Base-by-base conservation (phyloP, 2,888 invertebrate species). In the Thecocarcelia acutangulata region DNA sequence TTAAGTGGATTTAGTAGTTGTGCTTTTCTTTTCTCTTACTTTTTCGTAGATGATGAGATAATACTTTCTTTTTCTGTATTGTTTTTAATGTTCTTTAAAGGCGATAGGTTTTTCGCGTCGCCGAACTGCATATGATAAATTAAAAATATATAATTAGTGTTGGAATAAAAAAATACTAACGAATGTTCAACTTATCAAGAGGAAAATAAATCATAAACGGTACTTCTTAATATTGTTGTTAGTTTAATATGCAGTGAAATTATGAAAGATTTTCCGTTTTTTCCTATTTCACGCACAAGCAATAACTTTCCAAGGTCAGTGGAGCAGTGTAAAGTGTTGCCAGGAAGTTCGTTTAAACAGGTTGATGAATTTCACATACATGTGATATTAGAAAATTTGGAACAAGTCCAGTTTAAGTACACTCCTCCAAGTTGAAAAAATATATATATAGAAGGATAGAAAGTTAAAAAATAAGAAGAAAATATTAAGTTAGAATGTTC, bases 221-320 rank as follows among this genome's bases (percentile, higher is more conserved):
- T 59, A 78, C 40, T 66, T 54, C 64, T 40, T 2, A 13, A 19
- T 33, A 24, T 46, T 56, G n/a, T 63, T 72, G 42, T 59, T 50
- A 44, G 11, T 52, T 21, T 44, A 21, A 37, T 21, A n/a, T 12
- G 54, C 46, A 15, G 42, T 33, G 52, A 46, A 52, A 46, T 17
- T 59, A 0, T 21, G 13, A 21, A 46, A 21, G 17, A 59, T 19
- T 46, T 46, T 54, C 33, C 19, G 0, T 33, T 42, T 52, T 24
- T 37, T 59, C 44, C 21, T 33, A 33, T 8, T 33, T 15, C 63
- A 54, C 76, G 76, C 76, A 76, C 13, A 69, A 64, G 70, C 77
- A 70, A 63, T 70, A 77, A 78, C 64, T 64, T 76, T 52, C 66
- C 78, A 78, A 78, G 78, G 78, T 78, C 78, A 78, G 56, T 58